Conservation (phyloP, 2,797 vertebrate genomes). For the Hephaestus fuliginosus region DNA sequence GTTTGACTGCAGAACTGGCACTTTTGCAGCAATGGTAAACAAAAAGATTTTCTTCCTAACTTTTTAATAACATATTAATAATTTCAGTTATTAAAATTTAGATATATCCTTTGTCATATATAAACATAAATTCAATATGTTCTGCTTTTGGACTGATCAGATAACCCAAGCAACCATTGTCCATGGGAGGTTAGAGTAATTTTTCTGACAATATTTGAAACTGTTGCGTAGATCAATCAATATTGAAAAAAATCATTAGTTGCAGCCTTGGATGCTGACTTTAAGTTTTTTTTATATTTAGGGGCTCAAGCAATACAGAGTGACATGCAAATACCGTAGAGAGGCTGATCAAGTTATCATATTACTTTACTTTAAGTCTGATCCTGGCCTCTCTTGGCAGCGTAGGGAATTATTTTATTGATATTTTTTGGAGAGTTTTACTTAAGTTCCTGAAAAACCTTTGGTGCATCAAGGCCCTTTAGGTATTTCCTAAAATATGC, state of each 20-base stretch:
- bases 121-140: neutral
- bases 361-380: neutral
- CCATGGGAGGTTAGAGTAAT: too few species aligned
- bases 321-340: neutral
- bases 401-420: neutral
- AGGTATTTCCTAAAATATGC: neutral
- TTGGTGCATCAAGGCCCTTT: neutral
- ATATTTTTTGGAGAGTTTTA: neutral
- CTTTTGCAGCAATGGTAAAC: neutral
- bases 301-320: neutral
- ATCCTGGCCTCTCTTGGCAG: neutral
- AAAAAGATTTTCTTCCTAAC: neutral
- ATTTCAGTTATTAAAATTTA: neutral
- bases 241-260: neutral
- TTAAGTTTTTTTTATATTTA: neutral
- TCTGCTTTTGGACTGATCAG: neutral
- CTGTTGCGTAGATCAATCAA: neutral
- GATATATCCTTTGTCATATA: neutral
- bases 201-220: neutral
- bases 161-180: neutral
- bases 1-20: neutral
- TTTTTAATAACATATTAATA: neutral
- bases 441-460: neutral
- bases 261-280: neutral
- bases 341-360: neutral